Evolutionary conservation across 2,797 vertebrate genomes (phyloP), one percentile per base, ranked within the genome.

Genomic region (Liparis tanakae): DNA sequence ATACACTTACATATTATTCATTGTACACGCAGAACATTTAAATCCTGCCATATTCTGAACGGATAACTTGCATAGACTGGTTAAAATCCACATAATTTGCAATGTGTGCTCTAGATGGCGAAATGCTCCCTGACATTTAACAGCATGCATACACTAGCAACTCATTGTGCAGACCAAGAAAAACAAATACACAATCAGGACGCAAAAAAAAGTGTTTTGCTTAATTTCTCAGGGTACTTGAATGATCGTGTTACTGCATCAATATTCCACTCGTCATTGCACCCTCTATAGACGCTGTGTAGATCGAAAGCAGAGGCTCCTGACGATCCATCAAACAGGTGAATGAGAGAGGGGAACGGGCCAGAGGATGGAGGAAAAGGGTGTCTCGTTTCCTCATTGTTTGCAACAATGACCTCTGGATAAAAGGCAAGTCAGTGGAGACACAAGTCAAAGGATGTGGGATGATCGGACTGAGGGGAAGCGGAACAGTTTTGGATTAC

Each of bases 331-430:
- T 88, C 56, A 77, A 82, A 80, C 63, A 62, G 61, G 69, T 73
- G 70, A 79, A 83, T 69, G 54, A 67, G 59, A 79, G 46, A 64
- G 36, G 68, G 70, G 77, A 80, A 66, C 22, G 10, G 68, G 71
- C 55, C 18, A 56, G 65, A 74, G 55, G 43, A 41, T 67, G 65
- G 59, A 70, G 43, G 53, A 57, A 65, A 66, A 8, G 39, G 64
- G 85, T 85, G 75, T 91, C 80, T 72, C 43, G 69, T 90, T 91
- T 86, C 87, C 70, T 78, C 55, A 83, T 91, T 92, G 87, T 92
- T 83, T 73, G 58, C 50, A 82, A 87, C 88, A 89, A 89, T 81
- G 76, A 86, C 65, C 46, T 86, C 56, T 62, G 67, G 64, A 90
- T 86, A 71, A 87, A 87, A 84, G 83, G 67, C 67, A 41, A 83